Evolutionary conservation across 2,888 invertebrate genomes (phyloP), one percentile per base, ranked within the genome.

Genomic region (Ichneumon xanthorius): DNA sequence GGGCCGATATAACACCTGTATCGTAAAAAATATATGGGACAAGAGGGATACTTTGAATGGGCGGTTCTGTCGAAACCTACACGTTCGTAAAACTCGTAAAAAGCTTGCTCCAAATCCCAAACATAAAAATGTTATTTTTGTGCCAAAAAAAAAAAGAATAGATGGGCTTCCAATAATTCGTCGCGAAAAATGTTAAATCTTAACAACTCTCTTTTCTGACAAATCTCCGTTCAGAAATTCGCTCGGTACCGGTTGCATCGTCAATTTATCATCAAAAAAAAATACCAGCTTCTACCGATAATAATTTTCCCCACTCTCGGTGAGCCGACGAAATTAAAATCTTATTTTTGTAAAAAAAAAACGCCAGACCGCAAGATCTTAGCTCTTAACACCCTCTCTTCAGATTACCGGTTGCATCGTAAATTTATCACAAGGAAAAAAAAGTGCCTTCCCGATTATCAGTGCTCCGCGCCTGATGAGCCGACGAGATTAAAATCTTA

Each of bases 11-110:
- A 22, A 65, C 68, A 68, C 70, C 58, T 26, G 26, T 48, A 40
- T 76, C 30, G 50, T 37, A 63, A 71, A 76, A 82, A 71, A 30
- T 50, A 45, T 26, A 58, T 58, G 22, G 40, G 55, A 63, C 65
- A 33, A 71, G 63, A 45, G 61, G 48, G 40, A 71, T 33, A 30
- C 45, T 65, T 82, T 77, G n/a, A 50, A 48, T 70, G 26, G 63
- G 37, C 26, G 37, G 9, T 45, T n/a, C 22, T 33, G 22, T n/a
- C 6, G 48, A 26, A 53, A 50, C 50, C 11, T 65, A n/a, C 33
- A 45, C 14, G 58, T 7, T 50, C 55, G 11, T 45, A 26, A 5
- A 45, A 58, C 48, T 55, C 48, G 16, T 14, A 33, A 68, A 53
- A 55, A 14, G 22, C 55, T 19, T 22, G 33, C 22, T 72, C 19